Evolutionary conservation across 2,113 vertebrate genomes (phyloP).

Genomic region (Procapra przewalskii): DNA sequence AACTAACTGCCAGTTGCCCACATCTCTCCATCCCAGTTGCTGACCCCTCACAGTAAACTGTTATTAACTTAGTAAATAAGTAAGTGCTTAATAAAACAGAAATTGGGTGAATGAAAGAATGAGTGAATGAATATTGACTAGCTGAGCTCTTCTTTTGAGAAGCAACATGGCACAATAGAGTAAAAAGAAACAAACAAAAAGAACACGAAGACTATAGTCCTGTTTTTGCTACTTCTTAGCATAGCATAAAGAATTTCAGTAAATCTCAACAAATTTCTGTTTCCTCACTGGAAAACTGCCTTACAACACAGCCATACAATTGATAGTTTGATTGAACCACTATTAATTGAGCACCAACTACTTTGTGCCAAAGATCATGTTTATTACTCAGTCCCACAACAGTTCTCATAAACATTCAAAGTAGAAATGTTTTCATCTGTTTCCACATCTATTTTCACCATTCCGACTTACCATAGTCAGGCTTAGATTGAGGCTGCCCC

Average conservation of each 20-base stretch:
- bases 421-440: background rate
- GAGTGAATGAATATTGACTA: background rate
- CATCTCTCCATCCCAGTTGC: background rate
- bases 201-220: background rate
- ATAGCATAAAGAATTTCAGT: background rate
- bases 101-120: background rate
- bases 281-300: background rate
- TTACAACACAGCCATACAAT: background rate
- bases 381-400: background rate
- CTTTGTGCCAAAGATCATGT: background rate
- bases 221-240: background rate
- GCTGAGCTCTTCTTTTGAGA: background rate
- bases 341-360: background rate
- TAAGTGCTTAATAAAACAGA: background rate
- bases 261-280: background rate
- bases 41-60: background rate
- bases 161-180: background rate
- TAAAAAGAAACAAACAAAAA: background rate
- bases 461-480: conserved; percentile 79
- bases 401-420: background rate
- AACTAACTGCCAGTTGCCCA: background rate
- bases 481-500: conserved; percentile 85
- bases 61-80: background rate
- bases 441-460: background rate
- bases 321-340: background rate